Base-by-base conservation (phyloP, 1,140 invertebrate genomes). In the Oryctes rhinoceros region DNA sequence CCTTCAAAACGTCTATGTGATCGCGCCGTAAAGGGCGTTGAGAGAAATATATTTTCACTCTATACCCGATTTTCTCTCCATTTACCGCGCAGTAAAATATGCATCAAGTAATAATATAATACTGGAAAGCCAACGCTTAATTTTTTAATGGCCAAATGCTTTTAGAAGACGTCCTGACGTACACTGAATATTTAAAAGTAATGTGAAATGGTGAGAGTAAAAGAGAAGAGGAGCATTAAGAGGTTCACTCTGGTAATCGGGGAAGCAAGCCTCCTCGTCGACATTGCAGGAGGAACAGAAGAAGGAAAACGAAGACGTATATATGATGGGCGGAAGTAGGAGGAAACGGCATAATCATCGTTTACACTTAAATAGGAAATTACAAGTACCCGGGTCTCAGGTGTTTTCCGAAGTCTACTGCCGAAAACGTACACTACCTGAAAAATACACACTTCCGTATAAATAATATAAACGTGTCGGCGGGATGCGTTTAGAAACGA, bases 131-230 rank as follows among this genome's bases (percentile, higher is more conserved):
- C 83, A 78, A 79, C 81, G 85, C 85, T 86, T 87, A 87, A 87
- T 87, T 87, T 87, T 87, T 87, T 87, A 87, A 87, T 87, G 86
- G 86, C 85, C 84, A 86, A 87, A 87, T 87, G 86, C 86, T 87
- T 87, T 87, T 87, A 87, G 86, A 86, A 49, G 84, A 84, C 84
- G 85, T 85, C 83, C 86, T 83, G 82, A 85, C 84, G 83, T 84
- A 75, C 82, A 82, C 82, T 87, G 86, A 87, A 87, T 87, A 87
- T 87, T 87, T 87, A 86, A 87, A 86, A 86, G 85, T 86, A 85
- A 85, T 84, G 76, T 53, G 76, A 48, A 59, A 78, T 78, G 76
- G 44, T 18, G 48, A 78, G 49, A 49, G 76, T 59, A 59, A 78
- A 78, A 53, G 76, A 49, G 49, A 35, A 53, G 47, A 49, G 48